Evolutionary conservation across 1,140 invertebrate species (phyloP).

Genomic region (Protaetia brevitarsis): DNA sequence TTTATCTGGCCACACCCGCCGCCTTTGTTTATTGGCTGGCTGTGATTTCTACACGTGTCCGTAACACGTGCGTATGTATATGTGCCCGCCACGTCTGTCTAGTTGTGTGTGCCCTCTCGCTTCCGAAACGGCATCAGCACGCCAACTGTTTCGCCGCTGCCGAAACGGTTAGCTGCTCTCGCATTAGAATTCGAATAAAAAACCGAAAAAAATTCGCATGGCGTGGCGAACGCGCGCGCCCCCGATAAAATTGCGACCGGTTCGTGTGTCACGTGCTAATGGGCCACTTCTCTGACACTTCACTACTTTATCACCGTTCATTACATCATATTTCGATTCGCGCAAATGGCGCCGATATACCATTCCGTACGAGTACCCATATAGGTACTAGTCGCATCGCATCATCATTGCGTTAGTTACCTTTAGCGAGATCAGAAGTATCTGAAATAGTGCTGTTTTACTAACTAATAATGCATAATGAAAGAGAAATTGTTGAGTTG

Average conservation of each 20-base stretch:
- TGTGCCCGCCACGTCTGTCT: slow-evolving; percentile 9
- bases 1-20: slow-evolving; percentile 47
- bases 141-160: background rate
- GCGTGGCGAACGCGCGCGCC: background rate
- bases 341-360: slow-evolving; percentile 8
- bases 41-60: slow-evolving; percentile 48
- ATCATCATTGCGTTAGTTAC: too few species aligned
- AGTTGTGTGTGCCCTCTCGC: slow-evolving; percentile 23
- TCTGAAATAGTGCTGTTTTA: too few species aligned
- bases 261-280: slow-evolving; percentile 35
- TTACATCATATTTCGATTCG: slow-evolving; percentile 23
- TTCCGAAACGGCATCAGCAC: too few species aligned
- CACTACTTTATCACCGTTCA: slow-evolving; percentile 27
- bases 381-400: too few species aligned
- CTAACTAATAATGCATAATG: too few species aligned
- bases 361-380: too few species aligned
- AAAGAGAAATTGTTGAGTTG: too few species aligned
- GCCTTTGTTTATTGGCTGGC: slow-evolving; percentile 45
- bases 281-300: slow-evolving; percentile 30
- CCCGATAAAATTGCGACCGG: slow-evolving; percentile 28
- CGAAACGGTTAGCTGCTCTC: background rate
- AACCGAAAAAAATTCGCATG: background rate
- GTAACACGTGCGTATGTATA: slow-evolving; percentile 37
- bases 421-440: too few species aligned
- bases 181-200: slow-evolving; percentile 5